Evolutionary conservation across 2,797 vertebrate genomes (phyloP).

Genomic region (Gallinago nigripennis): DNA sequence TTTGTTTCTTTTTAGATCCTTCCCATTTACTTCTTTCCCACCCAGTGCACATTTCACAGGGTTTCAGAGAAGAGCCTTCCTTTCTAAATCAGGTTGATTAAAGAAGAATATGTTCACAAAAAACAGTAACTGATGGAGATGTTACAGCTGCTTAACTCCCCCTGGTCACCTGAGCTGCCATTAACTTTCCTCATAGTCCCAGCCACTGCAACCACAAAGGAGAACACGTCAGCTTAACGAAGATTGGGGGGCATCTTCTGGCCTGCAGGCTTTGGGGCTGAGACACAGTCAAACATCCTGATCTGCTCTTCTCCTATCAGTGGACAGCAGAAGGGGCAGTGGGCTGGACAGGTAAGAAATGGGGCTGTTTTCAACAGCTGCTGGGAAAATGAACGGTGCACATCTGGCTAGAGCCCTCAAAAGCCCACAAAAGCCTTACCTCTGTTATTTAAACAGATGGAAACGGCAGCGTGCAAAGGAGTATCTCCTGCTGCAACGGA

Average conservation of each 20-base stretch:
- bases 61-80: neutral
- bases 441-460: slow-evolving; percentile 72
- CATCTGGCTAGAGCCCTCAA: neutral
- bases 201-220: neutral
- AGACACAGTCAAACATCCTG: neutral
- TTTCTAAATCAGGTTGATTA: neutral
- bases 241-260: neutral
- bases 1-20: neutral
- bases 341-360: neutral
- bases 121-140: neutral
- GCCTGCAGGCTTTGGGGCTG: neutral
- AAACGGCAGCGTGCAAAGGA: slow-evolving; percentile 79
- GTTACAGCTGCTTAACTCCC: neutral
- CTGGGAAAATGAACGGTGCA: neutral
- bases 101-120: neutral
- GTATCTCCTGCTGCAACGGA: slow-evolving; percentile 74
- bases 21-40: neutral
- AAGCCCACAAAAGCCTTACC: slow-evolving; percentile 55
- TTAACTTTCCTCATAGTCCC: neutral
- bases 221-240: neutral
- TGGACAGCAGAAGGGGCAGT: neutral
- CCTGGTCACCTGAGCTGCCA: neutral
- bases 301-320: neutral
- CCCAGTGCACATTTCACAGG: neutral
- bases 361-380: neutral